These are phyloP conservation scores for Aradophagus sp. DNA, from an alignment of 1,140 invertebrate genomes.

Conservation along the genomic window DNA sequence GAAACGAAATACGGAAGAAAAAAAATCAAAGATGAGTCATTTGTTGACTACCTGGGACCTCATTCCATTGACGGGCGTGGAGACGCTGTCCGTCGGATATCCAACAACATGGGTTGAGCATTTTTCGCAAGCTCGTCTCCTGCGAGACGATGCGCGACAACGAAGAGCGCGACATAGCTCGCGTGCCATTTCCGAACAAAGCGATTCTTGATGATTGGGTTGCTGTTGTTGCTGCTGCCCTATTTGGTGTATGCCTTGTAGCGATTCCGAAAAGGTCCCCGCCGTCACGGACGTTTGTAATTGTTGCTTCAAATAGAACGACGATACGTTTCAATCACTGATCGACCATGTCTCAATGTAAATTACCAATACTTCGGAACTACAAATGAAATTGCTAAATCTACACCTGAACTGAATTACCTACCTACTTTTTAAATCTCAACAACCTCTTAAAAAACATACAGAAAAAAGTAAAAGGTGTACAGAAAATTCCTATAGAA, in stretches of 20 bases:
- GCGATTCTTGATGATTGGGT: conserved; percentile 78
- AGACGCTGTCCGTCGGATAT: conserved; percentile 71
- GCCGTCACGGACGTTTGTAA: conserved; percentile 57
- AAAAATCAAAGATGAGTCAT: no score
- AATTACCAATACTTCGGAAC: no score
- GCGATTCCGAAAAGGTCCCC: conserved; percentile 66
- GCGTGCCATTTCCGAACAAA: conserved; percentile 88
- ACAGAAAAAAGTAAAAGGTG: no score
- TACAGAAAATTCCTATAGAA: no score
- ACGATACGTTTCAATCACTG: neutral
- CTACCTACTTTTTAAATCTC: no score
- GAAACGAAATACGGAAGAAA: no score
- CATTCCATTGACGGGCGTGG: conserved; percentile 71
- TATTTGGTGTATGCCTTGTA: conserved; percentile 70
- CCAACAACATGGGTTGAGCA: conserved; percentile 76
- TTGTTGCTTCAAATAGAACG: conserved; percentile 38
- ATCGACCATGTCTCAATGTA: no score
- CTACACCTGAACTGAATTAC: no score
- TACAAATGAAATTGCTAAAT: no score
- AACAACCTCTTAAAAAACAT: no score
- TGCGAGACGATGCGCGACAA: conserved; percentile 81
- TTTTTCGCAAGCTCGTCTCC: conserved; percentile 81
- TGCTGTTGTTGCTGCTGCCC: conserved; percentile 65
- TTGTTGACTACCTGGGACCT: conserved; percentile 66
- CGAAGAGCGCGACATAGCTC: conserved; percentile 86